These are phyloP conservation scores for Lamproptera curius DNA, from an alignment of 2,888 invertebrate genomes.

Conservation along the genomic window DNA sequence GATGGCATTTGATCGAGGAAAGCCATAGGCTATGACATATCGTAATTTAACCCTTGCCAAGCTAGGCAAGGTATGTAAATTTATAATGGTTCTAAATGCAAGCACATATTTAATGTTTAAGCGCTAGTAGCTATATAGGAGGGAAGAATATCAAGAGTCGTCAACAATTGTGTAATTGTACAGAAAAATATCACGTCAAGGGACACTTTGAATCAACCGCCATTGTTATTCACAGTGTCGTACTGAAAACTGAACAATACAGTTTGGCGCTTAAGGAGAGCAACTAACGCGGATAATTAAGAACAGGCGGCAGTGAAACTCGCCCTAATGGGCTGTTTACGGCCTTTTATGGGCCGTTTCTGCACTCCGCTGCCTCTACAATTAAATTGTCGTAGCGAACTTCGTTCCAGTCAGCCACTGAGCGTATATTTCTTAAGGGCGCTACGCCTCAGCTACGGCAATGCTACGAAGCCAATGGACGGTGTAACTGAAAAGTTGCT, in stretches of 20 bases:
- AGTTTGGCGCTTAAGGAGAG: constrained; percentile 11
- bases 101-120: no score
- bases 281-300: constrained; percentile 30
- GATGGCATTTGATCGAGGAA: no score
- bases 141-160: no score
- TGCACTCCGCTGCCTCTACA: constrained; percentile 18
- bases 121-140: no score
- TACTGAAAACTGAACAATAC: constrained; percentile 14
- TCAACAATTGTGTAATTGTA: no score
- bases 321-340: constrained; percentile 35
- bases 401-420: constrained; percentile 12
- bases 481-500: no score
- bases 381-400: constrained; percentile 20
- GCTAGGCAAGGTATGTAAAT: no score
- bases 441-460: background rate
- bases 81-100: no score
- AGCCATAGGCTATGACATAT: no score
- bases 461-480: no score
- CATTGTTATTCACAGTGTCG: constrained; percentile 8
- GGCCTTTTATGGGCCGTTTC: constrained; percentile 33
- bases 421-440: background rate
- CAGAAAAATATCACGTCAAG: background rate
- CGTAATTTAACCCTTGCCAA: no score
- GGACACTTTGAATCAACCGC: constrained; percentile 3
- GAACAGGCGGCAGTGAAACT: constrained; percentile 28